phyloP scores from a whole-genome alignment of 2,888 invertebrate genomes.

The Coremacera marginata region DNA sequence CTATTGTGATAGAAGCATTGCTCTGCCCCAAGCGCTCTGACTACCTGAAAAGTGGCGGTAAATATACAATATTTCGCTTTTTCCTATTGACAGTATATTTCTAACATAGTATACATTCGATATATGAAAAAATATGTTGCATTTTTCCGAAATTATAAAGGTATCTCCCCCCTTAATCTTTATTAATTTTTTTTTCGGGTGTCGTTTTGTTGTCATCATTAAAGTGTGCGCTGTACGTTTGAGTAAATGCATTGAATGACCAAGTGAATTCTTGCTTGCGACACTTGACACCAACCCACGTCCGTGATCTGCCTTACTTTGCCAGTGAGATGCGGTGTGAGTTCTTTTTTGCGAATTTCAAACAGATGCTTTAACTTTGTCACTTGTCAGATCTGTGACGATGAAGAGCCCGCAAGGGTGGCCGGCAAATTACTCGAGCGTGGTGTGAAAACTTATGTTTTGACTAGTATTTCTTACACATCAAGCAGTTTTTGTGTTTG shows the following conservation, averaged over 20 bases:
- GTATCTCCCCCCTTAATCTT: too few species aligned
- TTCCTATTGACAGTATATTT: too few species aligned
- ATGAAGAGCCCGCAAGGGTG: background rate
- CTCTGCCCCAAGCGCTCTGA: too few species aligned
- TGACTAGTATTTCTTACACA: background rate
- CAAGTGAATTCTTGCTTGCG: conserved; percentile 55
- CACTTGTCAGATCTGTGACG: background rate
- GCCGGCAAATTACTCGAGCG: background rate
- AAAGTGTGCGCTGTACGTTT: background rate
- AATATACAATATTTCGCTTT: too few species aligned
- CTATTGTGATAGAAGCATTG: too few species aligned
- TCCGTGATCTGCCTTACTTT: background rate
- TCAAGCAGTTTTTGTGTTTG: background rate
- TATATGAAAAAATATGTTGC: too few species aligned
- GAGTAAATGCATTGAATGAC: conserved; percentile 44
- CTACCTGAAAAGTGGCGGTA: too few species aligned
- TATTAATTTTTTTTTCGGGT: background rate
- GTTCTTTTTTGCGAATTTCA: background rate
- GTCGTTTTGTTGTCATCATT: background rate
- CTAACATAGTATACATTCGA: too few species aligned
- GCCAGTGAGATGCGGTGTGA: background rate
- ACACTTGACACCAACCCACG: conserved; percentile 56
- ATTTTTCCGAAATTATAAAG: too few species aligned
- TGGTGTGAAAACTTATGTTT: conserved; percentile 25
- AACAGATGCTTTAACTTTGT: background rate